These are phyloP conservation scores for Cichlasoma orientale DNA, from an alignment of 2,797 vertebrate species.

Conservation along the genomic window DNA sequence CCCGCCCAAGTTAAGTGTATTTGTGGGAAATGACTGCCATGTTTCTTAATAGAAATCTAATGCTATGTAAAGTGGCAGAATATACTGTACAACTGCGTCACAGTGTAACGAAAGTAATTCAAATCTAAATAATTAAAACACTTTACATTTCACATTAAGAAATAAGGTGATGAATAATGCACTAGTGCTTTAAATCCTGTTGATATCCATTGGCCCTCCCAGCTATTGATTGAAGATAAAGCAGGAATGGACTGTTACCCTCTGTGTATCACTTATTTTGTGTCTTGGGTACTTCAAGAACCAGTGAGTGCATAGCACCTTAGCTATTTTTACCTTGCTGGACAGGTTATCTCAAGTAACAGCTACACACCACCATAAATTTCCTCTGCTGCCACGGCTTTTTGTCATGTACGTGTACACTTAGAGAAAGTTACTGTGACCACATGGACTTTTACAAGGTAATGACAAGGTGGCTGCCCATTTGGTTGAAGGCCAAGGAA, in stretches of 20 bases:
- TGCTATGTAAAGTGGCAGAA: not conserved
- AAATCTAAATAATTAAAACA: not conserved
- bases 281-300: constrained; percentile 23
- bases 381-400: constrained; percentile 16
- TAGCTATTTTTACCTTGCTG: constrained; percentile 56
- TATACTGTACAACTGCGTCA: not conserved
- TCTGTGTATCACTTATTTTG: constrained; percentile 11
- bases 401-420: constrained; percentile 45
- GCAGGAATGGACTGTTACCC: not conserved
- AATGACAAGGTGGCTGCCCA: constrained; percentile 20
- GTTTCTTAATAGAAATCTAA: not conserved
- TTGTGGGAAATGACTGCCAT: not conserved
- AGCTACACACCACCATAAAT: constrained; percentile 37
- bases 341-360: constrained; percentile 51
- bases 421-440: constrained; percentile 11
- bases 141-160: not conserved
- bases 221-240: constrained; percentile 14
- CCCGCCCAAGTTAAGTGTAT: not conserved
- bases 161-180: constrained; percentile 13
- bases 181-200: constrained; percentile 12
- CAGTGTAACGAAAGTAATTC: not conserved
- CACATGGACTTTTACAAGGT: constrained; percentile 31
- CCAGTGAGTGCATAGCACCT: constrained; percentile 9
- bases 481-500: constrained; percentile 7
- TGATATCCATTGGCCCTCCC: not conserved